Evolutionary conservation across 2,797 vertebrate species (phyloP).

Genomic region (Melanotaenia nigrans): DNA sequence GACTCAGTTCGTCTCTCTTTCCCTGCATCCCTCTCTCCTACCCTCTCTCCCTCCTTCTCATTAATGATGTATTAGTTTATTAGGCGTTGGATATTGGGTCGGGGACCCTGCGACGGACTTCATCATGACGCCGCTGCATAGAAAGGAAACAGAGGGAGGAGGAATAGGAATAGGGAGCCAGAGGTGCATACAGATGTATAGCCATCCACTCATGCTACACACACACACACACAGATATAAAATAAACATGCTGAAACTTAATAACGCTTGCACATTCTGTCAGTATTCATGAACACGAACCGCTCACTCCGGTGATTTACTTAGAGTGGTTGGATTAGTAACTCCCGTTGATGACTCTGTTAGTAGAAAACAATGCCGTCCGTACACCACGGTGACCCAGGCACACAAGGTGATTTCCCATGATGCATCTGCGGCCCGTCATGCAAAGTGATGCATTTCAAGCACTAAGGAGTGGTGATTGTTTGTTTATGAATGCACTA

Average conservation of each 20-base stretch:
- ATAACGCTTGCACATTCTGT: conserved; percentile 56
- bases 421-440: conserved; percentile 47
- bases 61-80: conserved; percentile 84
- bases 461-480: conserved; percentile 22
- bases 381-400: conserved; percentile 38
- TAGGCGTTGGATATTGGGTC: conserved; percentile 79
- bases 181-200: conserved; percentile 63
- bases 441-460: conserved; percentile 43
- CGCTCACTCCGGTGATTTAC: conserved; percentile 64
- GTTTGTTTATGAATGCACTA: conserved; percentile 51
- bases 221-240: conserved; percentile 37
- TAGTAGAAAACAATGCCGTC: conserved; percentile 40
- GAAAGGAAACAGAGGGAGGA: conserved; percentile 67
- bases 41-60: conserved; percentile 61
- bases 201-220: conserved; percentile 36
- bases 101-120: conserved; percentile 77
- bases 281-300: conserved; percentile 75
- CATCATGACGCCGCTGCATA: conserved; percentile 65
- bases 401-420: conserved; percentile 57
- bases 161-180: conserved; percentile 45
- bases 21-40: conserved; percentile 40
- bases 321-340: conserved; percentile 64
- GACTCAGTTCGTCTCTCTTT: conserved; percentile 59
- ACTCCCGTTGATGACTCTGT: conserved; percentile 28
- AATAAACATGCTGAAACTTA: conserved; percentile 64